Evolutionary conservation across 2,888 invertebrate species (phyloP), one percentile per base, ranked within the genome.

Genomic region (Scaptodrosophila latifasciaeformis): DNA sequence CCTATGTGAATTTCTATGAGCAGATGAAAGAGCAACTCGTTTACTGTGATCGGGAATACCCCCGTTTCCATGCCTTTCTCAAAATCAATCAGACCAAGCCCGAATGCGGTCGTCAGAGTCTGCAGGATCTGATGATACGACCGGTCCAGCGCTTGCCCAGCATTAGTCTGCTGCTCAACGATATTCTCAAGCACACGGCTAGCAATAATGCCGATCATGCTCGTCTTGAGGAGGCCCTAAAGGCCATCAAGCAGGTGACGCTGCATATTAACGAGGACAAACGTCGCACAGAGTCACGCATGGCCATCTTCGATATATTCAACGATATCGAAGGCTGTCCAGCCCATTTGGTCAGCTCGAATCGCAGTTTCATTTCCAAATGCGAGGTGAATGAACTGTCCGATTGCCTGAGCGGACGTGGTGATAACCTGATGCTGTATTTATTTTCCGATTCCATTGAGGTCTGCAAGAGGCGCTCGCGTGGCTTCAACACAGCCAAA

Each of bases 251-350:
- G 83, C 94, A 96, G 88, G 96, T 97, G 35, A 95, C 96, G 92
- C 94, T 94, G 75, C 94, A 96, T 85, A 97, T 99, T 74, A 99
- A 99, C 87, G 98, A 99, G 88, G 97, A 97, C 87, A 98, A 97
- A 87, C 90, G 97, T 78, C 95, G 94, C 88, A 96, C 97, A 0
- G 99, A 99, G 87, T 95, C 95, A 10, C 96, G 97, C 86, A 91
- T 97, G 84, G 96, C 94, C 70, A 94, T 99, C 90, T 97, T 99
- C 88, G 96, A 97, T 88, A 96, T 98, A 67, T 95, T 97, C 87
- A 96, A 98, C 86, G 97, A 98, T 85, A 99, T 99, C 81, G 98
- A 99, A 84, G 95, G 96, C 86, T 98, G 97, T 86, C 98, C 99
- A 65, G 92, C 97, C 0, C 94, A 96, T 84, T 89, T 98, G 67